phyloP scores from a whole-genome alignment of 2,888 invertebrate genomes.

The Fabriciana adippe region DNA sequence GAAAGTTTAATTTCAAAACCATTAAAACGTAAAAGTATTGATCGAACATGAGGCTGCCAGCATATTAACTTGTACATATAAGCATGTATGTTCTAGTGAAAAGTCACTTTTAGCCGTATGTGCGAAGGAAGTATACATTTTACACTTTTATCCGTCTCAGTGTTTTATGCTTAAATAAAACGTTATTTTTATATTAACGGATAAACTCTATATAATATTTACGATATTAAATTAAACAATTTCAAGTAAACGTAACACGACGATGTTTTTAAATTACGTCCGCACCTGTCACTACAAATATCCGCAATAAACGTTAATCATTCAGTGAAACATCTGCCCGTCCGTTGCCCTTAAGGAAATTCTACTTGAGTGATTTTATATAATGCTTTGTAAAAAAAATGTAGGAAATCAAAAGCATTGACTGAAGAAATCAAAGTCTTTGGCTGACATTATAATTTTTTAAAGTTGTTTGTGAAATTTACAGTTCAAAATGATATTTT shows the following conservation, averaged over 20 bases:
- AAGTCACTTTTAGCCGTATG: no score
- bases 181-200: no score
- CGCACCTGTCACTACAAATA: constrained; percentile 13
- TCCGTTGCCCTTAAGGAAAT: constrained; percentile 14
- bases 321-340: constrained; percentile 16
- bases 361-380: not conserved
- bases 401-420: not conserved
- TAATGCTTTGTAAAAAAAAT: not conserved
- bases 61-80: no score
- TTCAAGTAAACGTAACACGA: not conserved
- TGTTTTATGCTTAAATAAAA: no score
- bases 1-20: no score
- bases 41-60: no score
- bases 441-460: not conserved
- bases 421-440: not conserved
- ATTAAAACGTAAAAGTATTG: no score
- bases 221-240: not conserved
- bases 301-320: constrained; percentile 15
- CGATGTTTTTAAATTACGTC: constrained; percentile 6
- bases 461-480: not conserved
- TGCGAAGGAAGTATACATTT: no score
- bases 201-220: not conserved
- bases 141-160: no score
- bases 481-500: no score
- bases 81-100: no score